Conservation (phyloP, 2,113 vertebrate genomes). For the Bungarus multicinctus region DNA sequence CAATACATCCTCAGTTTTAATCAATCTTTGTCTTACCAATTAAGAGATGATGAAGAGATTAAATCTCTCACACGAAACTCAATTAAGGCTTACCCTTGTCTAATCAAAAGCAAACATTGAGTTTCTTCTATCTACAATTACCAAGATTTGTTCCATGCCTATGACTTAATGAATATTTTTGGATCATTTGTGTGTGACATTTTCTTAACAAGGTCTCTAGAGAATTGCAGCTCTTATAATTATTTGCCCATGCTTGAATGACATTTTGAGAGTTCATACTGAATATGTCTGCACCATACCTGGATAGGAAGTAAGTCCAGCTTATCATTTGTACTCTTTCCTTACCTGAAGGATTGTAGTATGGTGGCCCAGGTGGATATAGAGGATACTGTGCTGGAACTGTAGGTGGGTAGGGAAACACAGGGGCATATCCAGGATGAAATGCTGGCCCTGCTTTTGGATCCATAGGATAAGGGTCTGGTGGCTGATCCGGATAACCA, state of each 20-base stretch:
- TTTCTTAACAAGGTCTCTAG: neutral
- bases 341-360: conserved; percentile 64
- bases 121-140: neutral
- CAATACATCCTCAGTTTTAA: neutral
- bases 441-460: conserved; percentile 59
- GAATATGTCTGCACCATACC: neutral
- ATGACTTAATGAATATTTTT: neutral
- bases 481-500: conserved; percentile 78
- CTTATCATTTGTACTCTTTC: neutral
- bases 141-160: neutral
- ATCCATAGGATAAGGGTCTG: conserved; percentile 67
- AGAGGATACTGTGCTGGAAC: conserved; percentile 59
- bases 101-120: neutral
- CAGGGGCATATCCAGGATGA: conserved; percentile 55
- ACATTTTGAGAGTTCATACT: neutral
- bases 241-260: neutral
- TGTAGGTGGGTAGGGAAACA: conserved; percentile 41
- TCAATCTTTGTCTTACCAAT: neutral
- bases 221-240: neutral
- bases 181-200: neutral
- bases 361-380: conserved; percentile 56
- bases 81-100: neutral
- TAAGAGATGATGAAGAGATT: neutral
- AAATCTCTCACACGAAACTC: neutral
- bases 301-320: neutral